phyloP scores from a whole-genome alignment of 2,888 invertebrate genomes.

The Pogonocherus hispidulus region DNA sequence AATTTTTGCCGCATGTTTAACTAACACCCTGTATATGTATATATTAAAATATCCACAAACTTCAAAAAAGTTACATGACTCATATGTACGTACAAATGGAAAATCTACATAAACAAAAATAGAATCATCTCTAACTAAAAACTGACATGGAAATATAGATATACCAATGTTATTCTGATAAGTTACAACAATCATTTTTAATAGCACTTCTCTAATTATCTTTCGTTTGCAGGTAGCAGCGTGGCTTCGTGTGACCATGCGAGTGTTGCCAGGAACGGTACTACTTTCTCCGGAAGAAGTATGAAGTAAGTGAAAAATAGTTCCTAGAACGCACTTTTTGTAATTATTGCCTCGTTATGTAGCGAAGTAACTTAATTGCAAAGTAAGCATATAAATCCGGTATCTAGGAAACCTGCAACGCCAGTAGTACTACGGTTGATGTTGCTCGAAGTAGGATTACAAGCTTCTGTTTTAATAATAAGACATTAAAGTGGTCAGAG shows the following conservation, averaged over 20 bases:
- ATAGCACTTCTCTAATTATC: not conserved
- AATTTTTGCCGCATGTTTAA: too few relatives aligned
- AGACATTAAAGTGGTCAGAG: not conserved
- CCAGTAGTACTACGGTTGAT: not conserved
- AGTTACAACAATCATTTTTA: too few relatives aligned
- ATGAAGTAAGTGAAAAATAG: conserved; percentile 62
- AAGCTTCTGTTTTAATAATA: not conserved
- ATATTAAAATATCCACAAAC: too few relatives aligned
- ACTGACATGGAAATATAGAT: too few relatives aligned
- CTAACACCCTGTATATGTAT: too few relatives aligned
- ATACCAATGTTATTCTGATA: too few relatives aligned
- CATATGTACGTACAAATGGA: too few relatives aligned
- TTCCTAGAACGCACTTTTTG: not conserved
- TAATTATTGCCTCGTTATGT: conserved; percentile 59
- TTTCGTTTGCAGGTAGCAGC: conserved; percentile 73
- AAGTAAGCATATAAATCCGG: not conserved
- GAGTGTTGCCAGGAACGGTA: conserved; percentile 80
- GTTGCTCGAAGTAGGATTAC: not conserved
- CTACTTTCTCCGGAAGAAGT: conserved; percentile 72
- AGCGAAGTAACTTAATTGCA: not conserved
- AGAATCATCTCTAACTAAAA: too few relatives aligned
- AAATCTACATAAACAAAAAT: too few relatives aligned
- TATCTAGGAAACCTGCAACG: not conserved
- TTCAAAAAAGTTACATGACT: too few relatives aligned
- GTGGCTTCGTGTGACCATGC: conserved; percentile 87